phyloP scores from a whole-genome alignment of 2,113 vertebrate species.

The Gallinago paraguaiae region DNA sequence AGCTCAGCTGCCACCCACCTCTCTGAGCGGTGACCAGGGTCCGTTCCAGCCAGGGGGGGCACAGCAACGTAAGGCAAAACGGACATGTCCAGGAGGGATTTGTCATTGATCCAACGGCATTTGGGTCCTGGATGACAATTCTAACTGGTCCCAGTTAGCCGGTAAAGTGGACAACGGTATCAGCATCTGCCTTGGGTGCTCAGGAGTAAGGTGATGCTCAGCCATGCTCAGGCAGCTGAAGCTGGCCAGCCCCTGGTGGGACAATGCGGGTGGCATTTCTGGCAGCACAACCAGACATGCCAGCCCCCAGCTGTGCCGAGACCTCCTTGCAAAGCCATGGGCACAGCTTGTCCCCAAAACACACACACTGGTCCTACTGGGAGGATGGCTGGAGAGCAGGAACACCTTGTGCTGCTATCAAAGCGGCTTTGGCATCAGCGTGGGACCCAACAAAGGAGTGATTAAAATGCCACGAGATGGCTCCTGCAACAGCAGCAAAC shows the following conservation, averaged over 20 bases:
- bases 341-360: accelerated
- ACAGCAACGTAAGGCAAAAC: accelerated
- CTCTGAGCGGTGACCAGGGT: neutral
- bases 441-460: neutral
- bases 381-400: neutral
- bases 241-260: neutral
- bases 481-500: neutral
- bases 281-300: neutral
- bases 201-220: neutral
- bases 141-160: neutral
- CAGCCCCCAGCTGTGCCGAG: neutral
- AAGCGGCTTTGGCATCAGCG: neutral
- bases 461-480: neutral
- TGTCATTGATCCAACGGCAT: neutral
- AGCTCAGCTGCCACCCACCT: neutral
- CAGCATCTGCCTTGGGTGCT: neutral
- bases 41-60: neutral
- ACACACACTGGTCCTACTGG: neutral
- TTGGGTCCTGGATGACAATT: neutral
- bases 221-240: neutral
- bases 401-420: neutral
- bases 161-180: neutral
- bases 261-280: accelerated
- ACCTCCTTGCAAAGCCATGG: neutral
- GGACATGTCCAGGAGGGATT: accelerated